Evolutionary conservation across 2,888 invertebrate genomes (phyloP).

Genomic region (Drosophila multiciliata): DNA sequence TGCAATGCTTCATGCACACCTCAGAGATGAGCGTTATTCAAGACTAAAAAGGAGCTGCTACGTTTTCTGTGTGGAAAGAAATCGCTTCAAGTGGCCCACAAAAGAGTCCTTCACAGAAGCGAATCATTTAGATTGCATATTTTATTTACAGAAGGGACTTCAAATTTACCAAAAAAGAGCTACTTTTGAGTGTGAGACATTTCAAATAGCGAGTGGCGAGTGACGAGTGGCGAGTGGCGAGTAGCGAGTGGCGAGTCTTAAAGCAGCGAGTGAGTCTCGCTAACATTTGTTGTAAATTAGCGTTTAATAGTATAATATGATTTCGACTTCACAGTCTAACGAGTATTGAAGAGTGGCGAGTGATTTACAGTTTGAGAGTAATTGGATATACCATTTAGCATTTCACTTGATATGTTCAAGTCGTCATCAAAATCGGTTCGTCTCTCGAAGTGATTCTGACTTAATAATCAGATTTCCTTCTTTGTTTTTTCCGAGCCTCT

Average conservation of each 20-base stretch:
- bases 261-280: background rate
- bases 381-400: background rate
- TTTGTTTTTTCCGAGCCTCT: background rate
- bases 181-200: background rate
- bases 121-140: background rate
- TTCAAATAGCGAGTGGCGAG: background rate
- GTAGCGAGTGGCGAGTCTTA: background rate
- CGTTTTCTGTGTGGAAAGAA: background rate
- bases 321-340: background rate
- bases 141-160: background rate
- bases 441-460: background rate
- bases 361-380: background rate
- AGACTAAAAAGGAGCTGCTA: constrained; percentile 18
- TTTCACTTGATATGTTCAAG: background rate
- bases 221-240: background rate
- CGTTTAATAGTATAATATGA: background rate
- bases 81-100: background rate
- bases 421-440: background rate
- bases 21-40: constrained; percentile 21
- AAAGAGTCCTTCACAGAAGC: background rate
- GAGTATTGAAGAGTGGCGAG: background rate
- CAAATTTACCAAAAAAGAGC: background rate
- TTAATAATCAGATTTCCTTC: constrained; percentile 4
- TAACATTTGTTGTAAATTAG: background rate
- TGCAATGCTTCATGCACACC: constrained; percentile 7